Evolutionary conservation across 2,797 vertebrate genomes (phyloP).

Genomic region (Channa striata): DNA sequence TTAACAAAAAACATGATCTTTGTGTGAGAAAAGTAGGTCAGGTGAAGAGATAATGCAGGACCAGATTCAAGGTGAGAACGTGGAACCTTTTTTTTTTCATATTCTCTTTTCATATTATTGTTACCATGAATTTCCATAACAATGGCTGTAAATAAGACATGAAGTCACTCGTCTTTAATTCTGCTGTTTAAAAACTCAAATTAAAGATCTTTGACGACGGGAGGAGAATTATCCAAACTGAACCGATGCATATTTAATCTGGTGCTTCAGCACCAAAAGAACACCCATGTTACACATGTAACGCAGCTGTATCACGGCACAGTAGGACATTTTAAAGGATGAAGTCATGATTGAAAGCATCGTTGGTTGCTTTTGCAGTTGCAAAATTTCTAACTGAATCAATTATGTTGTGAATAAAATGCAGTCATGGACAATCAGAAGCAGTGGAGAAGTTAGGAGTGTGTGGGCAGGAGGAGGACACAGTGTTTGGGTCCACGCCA

Average conservation of each 20-base stretch:
- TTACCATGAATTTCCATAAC: conserved; percentile 38
- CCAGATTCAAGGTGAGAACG: conserved; percentile 49
- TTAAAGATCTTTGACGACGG: conserved; percentile 18
- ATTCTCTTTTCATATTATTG: conserved; percentile 16
- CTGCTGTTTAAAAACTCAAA: conserved; percentile 36
- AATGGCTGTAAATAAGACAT: conserved; percentile 45
- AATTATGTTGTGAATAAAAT: conserved; percentile 79
- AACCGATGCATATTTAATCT: conserved; percentile 58
- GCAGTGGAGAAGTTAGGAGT: conserved; percentile 48
- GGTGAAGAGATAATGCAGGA: conserved; percentile 32
- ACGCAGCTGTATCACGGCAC: conserved; percentile 19
- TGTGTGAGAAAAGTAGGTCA: conserved; percentile 39
- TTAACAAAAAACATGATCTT: conserved; percentile 72
- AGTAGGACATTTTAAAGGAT: conserved; percentile 27
- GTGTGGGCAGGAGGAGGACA: conserved; percentile 62
- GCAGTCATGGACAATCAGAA: conserved; percentile 62
- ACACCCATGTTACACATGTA: conserved; percentile 18
- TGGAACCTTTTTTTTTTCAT: conserved; percentile 20
- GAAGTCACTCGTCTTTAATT: conserved; percentile 44
- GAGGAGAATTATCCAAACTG: conserved; percentile 34
- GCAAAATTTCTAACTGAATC: conserved; percentile 70
- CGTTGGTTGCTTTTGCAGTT: conserved; percentile 56
- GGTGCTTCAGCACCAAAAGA: conserved; percentile 30
- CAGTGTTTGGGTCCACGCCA: conserved; percentile 54
- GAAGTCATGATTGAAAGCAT: conserved; percentile 50